Conservation (phyloP, 2,888 invertebrate species). For the Choreutis nemorana region DNA sequence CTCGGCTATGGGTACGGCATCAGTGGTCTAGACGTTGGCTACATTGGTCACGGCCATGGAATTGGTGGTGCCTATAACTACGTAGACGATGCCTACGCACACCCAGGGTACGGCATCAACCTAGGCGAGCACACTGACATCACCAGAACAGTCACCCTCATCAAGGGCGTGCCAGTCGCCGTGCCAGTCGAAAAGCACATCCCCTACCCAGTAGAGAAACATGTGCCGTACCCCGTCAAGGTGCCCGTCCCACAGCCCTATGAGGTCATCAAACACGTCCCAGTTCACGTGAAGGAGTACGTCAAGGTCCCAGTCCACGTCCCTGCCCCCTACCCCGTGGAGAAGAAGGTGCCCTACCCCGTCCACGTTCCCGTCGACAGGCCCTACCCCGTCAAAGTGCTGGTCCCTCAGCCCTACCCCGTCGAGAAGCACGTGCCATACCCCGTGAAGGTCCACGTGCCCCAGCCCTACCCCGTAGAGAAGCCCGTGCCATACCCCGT, state of each 20-base stretch:
- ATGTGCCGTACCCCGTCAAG: conserved; percentile 72
- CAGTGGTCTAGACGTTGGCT: conserved; percentile 77
- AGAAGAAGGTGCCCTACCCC: conserved; percentile 78
- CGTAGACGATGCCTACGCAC: conserved; percentile 26
- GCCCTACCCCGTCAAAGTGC: conserved; percentile 81
- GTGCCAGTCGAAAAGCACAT: conserved; percentile 71
- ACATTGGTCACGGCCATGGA: conserved; percentile 70
- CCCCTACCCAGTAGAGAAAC: conserved; percentile 72
- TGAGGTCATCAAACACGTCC: conserved; percentile 73
- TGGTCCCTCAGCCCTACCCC: conserved; percentile 81
- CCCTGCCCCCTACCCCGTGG: conserved; percentile 80
- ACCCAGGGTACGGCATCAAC: conserved; percentile 28
- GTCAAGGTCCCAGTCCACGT: conserved; percentile 82
- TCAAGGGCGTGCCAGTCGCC: conserved; percentile 72
- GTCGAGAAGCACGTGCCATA: conserved; percentile 79
- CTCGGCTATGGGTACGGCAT: conserved; percentile 83
- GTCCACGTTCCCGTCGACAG: conserved; percentile 76
- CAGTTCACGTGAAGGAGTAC: conserved; percentile 79
- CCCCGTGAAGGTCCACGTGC: conserved; percentile 79
- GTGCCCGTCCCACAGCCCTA: conserved; percentile 76
- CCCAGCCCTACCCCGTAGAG: conserved; percentile 80
- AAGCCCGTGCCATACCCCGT: conserved; percentile 78
- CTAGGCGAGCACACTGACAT: conserved; percentile 58
- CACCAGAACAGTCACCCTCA: conserved; percentile 71
- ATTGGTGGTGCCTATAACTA: conserved; percentile 60